Evolutionary conservation across 2,888 invertebrate genomes (phyloP), one percentile per base, ranked within the genome.

Genomic region (Eupithecia exiguata): DNA sequence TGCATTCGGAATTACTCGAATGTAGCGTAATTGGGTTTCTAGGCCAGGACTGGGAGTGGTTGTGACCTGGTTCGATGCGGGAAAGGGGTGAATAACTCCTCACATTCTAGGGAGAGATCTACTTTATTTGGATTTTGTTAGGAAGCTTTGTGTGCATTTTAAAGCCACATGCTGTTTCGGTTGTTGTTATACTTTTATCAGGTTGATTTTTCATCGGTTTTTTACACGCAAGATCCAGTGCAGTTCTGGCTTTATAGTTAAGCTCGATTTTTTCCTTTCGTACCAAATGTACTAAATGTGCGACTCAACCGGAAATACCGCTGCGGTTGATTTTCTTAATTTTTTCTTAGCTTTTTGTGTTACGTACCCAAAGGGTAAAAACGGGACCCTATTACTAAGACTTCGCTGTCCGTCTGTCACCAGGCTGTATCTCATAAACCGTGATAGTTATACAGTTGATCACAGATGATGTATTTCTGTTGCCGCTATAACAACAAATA

Each of bases 1-100:
- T 73, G 71, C 62, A 69, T 69, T 67, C 69, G 35, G 71, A 76
- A 71, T 70, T 43, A 63, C 70, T 75, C 36, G 70, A 63, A 75
- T 63, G 58, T 49, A 53, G 70, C n/a, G 35, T 69, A 75, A 76
- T 73, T 76, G 76, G 73, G 76, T 73, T 71, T 71, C 76, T 71
- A 67, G 76, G 73, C 69, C 73, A 66, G 68, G 49, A 67, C 71
- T 63, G 76, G 73, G 76, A 76, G 71, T 66, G 69, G 70, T 73
- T 76, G 72, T 70, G 76, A 73, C 73, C 76, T 66, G 70, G 72
- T 73, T 73, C 70, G 46, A 58, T 62, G 40, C 73, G 38, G 71
- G 46, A 70, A 70, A 40, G 72, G 72, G 75, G 62, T 67, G 61
- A 75, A 68, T 72, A 65, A 65, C 62, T 35, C 12, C 63, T 62